These are phyloP conservation scores for Odontomachus brunneus DNA, from an alignment of 1,140 invertebrate genomes.

Conservation along the genomic window DNA sequence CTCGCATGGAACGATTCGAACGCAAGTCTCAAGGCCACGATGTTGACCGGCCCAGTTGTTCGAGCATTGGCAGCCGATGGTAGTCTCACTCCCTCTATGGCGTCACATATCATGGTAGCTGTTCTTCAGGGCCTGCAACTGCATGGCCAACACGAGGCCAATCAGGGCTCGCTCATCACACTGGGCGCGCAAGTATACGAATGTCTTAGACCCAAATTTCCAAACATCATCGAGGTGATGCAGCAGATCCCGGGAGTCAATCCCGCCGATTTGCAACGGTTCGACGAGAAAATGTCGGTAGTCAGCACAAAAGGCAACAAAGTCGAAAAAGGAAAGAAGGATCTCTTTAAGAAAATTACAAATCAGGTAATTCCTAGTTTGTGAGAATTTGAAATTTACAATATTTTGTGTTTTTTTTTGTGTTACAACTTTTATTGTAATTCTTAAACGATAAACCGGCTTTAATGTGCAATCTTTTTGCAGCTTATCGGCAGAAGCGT, in stretches of 20 bases:
- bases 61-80: constrained; percentile 86
- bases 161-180: constrained; percentile 90
- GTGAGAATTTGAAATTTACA: neutral
- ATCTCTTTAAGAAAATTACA: constrained; percentile 95
- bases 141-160: constrained; percentile 94
- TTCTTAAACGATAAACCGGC: constrained; percentile 11
- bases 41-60: constrained; percentile 89
- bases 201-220: constrained; percentile 90
- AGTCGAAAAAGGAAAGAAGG: constrained; percentile 95
- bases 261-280: constrained; percentile 91
- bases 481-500: constrained; percentile 92
- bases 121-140: constrained; percentile 91
- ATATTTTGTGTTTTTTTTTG: neutral
- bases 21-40: constrained; percentile 91
- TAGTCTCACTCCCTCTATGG: constrained; percentile 88
- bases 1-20: constrained; percentile 94
- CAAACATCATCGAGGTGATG: constrained; percentile 89
- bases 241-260: constrained; percentile 92
- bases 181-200: constrained; percentile 93
- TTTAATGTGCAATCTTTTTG: constrained; percentile 49
- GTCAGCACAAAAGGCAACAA: constrained; percentile 90
- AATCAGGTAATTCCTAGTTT: constrained; percentile 87
- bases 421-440: neutral
- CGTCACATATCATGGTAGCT: constrained; percentile 89
- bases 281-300: constrained; percentile 93